phyloP scores from a whole-genome alignment of 2,113 vertebrate species.

The Ibidorhyncha struthersii region DNA sequence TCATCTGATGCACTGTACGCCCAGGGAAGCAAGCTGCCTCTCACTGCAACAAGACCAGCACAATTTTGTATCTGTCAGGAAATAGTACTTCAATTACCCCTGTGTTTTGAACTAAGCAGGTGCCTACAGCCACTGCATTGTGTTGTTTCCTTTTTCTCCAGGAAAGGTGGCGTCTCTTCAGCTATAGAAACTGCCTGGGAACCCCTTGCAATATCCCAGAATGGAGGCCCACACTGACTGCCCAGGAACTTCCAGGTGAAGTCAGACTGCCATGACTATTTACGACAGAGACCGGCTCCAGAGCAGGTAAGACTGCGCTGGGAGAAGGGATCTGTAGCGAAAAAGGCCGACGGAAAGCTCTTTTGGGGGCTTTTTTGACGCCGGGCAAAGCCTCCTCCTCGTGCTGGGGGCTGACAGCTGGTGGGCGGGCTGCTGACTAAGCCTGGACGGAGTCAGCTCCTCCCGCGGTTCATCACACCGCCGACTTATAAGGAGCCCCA shows the following conservation, averaged over 20 bases:
- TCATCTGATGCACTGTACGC: neutral
- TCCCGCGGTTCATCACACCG: too few relatives aligned
- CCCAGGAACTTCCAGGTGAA: neutral
- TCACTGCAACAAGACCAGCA: neutral
- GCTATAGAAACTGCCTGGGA: neutral
- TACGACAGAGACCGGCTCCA: too few relatives aligned
- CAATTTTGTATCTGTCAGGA: neutral
- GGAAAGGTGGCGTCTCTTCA: neutral
- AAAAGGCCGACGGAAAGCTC: too few relatives aligned
- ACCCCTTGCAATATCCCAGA: rapidly evolving
- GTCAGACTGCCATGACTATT: neutral
- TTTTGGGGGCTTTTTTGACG: too few relatives aligned
- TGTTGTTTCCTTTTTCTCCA: neutral
- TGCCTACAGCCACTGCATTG: neutral
- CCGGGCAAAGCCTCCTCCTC: too few relatives aligned
- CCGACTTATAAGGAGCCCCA: too few relatives aligned
- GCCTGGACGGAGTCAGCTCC: too few relatives aligned
- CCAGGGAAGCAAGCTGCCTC: neutral
- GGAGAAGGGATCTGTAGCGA: too few relatives aligned
- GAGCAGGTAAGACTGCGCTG: too few relatives aligned
- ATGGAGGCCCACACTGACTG: neutral
- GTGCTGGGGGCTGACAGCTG: too few relatives aligned
- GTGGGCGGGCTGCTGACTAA: too few relatives aligned
- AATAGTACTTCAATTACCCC: neutral
- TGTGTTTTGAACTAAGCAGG: neutral